Evolutionary conservation across 2,113 vertebrate genomes (phyloP).

Genomic region (Neodontobutis hainanensis): DNA sequence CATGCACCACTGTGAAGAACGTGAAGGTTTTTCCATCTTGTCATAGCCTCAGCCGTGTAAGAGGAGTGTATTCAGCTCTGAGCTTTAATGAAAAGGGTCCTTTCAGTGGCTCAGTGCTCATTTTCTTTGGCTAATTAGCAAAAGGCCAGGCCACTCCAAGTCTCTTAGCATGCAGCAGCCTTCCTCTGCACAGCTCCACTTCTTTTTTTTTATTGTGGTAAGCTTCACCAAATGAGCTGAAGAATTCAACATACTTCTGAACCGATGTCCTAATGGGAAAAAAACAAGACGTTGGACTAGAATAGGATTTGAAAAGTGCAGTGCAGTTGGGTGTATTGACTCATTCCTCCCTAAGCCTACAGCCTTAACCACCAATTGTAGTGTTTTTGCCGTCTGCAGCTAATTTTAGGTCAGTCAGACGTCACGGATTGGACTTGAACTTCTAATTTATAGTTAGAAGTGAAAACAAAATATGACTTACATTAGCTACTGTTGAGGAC

Average conservation of each 20-base stretch:
- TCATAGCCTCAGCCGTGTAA: constrained; percentile 21
- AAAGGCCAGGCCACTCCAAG: constrained; percentile 41
- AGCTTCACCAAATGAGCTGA: constrained; percentile 21
- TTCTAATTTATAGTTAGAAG: background rate
- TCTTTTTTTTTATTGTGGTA: constrained; percentile 19
- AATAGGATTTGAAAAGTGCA: background rate
- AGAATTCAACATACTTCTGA: constrained; percentile 18
- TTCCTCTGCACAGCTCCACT: constrained; percentile 34
- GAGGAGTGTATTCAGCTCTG: constrained; percentile 35
- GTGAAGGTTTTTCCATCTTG: constrained; percentile 26
- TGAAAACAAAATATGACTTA: background rate
- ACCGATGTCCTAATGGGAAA: constrained; percentile 18
- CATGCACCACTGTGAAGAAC: too few species aligned
- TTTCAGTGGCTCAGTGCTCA: constrained; percentile 53
- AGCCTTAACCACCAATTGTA: constrained; percentile 58
- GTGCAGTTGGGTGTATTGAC: background rate
- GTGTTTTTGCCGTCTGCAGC: constrained; percentile 36
- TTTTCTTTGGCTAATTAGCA: constrained; percentile 61
- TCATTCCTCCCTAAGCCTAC: background rate
- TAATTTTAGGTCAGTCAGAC: constrained; percentile 36
- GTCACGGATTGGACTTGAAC: background rate
- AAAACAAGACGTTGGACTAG: background rate
- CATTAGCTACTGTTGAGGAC: background rate
- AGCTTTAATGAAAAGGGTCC: constrained; percentile 62
- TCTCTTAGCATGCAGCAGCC: constrained; percentile 67